Percentiles rank a stretch among this genome's conserved stretches.
These are phyloP conservation scores for Hanleya hanleyi DNA, from an alignment of 2,888 invertebrate genomes.

Conservation along the genomic window DNA sequence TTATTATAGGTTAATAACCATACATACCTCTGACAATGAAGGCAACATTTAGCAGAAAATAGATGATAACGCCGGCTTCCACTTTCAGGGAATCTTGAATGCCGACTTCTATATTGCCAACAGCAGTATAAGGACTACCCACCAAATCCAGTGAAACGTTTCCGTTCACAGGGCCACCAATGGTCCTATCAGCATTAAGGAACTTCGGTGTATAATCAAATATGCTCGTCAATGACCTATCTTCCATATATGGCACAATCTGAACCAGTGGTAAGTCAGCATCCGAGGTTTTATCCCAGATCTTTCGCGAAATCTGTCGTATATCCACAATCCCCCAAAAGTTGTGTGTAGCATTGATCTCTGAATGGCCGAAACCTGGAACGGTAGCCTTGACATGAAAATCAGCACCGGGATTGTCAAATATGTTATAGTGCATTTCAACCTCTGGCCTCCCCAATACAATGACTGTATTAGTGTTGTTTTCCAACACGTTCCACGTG, in stretches of 20 bases:
- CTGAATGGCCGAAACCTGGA: background rate
- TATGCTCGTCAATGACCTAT: slow-evolving; percentile 23
- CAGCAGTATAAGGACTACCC: slow-evolving; percentile 30
- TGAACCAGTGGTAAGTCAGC: slow-evolving; percentile 17
- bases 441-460: slow-evolving; percentile 13
- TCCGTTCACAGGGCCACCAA: slow-evolving; percentile 31
- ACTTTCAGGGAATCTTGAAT: slow-evolving; percentile 21
- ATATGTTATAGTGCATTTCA: slow-evolving; percentile 28
- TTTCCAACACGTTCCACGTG: slow-evolving; percentile 2
- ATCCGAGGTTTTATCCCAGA: slow-evolving; percentile 33
- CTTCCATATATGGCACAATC: slow-evolving; percentile 31
- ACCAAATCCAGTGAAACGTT: slow-evolving; percentile 11
- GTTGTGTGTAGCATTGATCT: slow-evolving; percentile 34
- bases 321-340: slow-evolving; percentile 35
- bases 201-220: slow-evolving; percentile 19
- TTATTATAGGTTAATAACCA: too few relatives aligned
- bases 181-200: slow-evolving; percentile 20
- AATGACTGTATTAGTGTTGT: slow-evolving; percentile 25
- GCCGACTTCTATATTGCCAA: slow-evolving; percentile 29
- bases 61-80: slow-evolving; percentile 32
- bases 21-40: slow-evolving; percentile 26
- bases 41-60: slow-evolving; percentile 21
- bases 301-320: slow-evolving; percentile 18
- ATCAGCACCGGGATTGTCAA: slow-evolving; percentile 23
- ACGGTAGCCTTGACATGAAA: slow-evolving; percentile 21